phyloP scores from a whole-genome alignment of 2,113 vertebrate genomes.

The Callopanchax toddi region DNA sequence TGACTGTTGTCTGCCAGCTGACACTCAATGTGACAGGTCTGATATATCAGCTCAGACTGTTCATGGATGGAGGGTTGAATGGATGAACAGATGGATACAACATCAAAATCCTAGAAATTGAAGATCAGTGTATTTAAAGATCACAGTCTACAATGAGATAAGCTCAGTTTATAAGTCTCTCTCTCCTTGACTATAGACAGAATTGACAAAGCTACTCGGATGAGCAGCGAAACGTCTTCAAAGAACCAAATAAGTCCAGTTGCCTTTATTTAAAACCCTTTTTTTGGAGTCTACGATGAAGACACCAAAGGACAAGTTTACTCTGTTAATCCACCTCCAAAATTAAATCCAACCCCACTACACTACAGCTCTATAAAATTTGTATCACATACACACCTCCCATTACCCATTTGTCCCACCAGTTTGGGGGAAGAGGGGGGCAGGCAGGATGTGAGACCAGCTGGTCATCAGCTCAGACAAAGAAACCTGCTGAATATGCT shows the following conservation, averaged over 20 bases:
- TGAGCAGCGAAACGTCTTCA: too few relatives aligned
- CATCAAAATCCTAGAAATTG: slow-evolving; percentile 25
- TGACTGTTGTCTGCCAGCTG: slow-evolving; percentile 27
- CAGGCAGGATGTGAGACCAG: slow-evolving; percentile 76
- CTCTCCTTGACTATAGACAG: too few relatives aligned
- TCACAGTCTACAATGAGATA: too few relatives aligned
- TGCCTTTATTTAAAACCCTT: too few relatives aligned
- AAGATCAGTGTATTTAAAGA: slow-evolving; percentile 52
- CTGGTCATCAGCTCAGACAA: slow-evolving; percentile 80
- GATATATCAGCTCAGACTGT: slow-evolving; percentile 5
- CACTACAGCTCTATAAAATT: slow-evolving; percentile 14
- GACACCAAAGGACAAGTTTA: slow-evolving; percentile 15
- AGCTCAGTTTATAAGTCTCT: slow-evolving; percentile 36
- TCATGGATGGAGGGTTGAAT: not conserved
- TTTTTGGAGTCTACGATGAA: too few relatives aligned
- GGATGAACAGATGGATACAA: slow-evolving; percentile 13
- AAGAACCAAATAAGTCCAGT: too few relatives aligned
- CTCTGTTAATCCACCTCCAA: slow-evolving; percentile 69
- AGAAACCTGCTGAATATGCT: slow-evolving; percentile 76
- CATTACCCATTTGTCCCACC: slow-evolving; percentile 38
- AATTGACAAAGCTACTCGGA: too few relatives aligned
- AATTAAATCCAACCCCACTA: slow-evolving; percentile 44
- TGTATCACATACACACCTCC: slow-evolving; percentile 13
- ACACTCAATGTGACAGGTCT: slow-evolving; percentile 24
- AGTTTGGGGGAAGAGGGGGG: slow-evolving; percentile 44